Conservation (phyloP, 2,113 vertebrate species). For the Mastomys natalensis region DNA sequence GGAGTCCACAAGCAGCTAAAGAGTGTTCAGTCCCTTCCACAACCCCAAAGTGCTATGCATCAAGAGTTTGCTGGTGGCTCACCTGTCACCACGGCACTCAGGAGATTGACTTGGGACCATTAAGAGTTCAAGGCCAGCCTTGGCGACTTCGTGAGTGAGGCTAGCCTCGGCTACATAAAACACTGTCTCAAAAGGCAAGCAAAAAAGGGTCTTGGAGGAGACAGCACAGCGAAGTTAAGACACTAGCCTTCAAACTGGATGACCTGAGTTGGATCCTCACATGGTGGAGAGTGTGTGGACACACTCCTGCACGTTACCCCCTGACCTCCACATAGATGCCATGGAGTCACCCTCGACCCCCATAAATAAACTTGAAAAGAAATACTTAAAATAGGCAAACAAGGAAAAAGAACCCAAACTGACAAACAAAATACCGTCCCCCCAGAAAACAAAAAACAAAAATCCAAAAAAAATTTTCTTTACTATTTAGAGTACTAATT, state of each 20-base stretch:
- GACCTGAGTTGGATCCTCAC: not conserved
- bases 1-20: not conserved
- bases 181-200: not conserved
- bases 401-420: not conserved
- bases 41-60: not conserved
- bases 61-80: not conserved
- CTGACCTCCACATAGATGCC: not conserved
- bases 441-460: not conserved
- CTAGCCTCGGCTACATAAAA: not conserved
- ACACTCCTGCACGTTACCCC: not conserved
- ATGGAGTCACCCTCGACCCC: not conserved
- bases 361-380: not conserved
- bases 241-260: not conserved
- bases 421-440: not conserved
- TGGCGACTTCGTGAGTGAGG: not conserved
- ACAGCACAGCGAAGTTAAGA: not conserved
- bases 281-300: no score
- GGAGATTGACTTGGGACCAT: not conserved
- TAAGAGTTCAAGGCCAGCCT: not conserved
- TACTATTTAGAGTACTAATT: not conserved
- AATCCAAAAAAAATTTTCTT: not conserved
- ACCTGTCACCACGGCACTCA: not conserved
- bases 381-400: not conserved
- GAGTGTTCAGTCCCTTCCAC: not conserved
- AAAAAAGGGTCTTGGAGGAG: not conserved